A percentile compares a stretch with the other conserved stretches of the same genome.
These are phyloP conservation scores for Tortrix viridana DNA, from an alignment of 2,888 invertebrate species.

Conservation along the genomic window DNA sequence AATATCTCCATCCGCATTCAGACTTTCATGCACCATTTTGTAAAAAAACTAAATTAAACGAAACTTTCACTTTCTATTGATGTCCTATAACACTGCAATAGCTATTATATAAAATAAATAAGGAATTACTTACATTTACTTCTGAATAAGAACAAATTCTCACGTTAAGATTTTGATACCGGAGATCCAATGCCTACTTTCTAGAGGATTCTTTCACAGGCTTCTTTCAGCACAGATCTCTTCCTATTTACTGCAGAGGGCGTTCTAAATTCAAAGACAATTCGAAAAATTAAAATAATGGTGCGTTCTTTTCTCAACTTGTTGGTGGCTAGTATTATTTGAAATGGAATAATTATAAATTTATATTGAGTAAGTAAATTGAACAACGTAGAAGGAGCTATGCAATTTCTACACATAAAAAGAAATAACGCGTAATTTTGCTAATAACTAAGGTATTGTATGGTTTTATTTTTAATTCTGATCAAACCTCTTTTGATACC, in stretches of 20 bases:
- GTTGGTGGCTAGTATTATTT: constrained; percentile 48
- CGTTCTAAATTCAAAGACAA: constrained; percentile 75
- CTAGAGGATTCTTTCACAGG: constrained; percentile 83
- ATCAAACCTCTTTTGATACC: constrained; percentile 26
- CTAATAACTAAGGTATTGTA: not conserved
- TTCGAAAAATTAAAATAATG: constrained; percentile 61
- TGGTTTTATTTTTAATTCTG: constrained; percentile 10
- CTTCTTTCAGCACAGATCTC: constrained; percentile 77
- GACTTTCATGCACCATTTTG: constrained; percentile 59
- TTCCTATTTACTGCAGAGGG: constrained; percentile 69
- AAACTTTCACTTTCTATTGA: constrained; percentile 47
- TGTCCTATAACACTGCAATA: constrained; percentile 38
- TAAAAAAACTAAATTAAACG: constrained; percentile 45
- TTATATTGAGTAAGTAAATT: not conserved
- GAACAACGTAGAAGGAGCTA: no score
- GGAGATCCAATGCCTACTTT: constrained; percentile 82
- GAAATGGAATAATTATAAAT: not conserved
- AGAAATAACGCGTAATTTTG: no score
- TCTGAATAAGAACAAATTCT: constrained; percentile 77
- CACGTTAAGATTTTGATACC: constrained; percentile 84
- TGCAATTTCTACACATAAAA: no score
- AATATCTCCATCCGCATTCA: constrained; percentile 54
- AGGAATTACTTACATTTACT: constrained; percentile 77
- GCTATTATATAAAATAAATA: constrained; percentile 47
- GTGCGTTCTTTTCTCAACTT: constrained; percentile 42